Evolutionary conservation across 2,113 vertebrate genomes (phyloP).

Genomic region (Sylvicapra grimmia): DNA sequence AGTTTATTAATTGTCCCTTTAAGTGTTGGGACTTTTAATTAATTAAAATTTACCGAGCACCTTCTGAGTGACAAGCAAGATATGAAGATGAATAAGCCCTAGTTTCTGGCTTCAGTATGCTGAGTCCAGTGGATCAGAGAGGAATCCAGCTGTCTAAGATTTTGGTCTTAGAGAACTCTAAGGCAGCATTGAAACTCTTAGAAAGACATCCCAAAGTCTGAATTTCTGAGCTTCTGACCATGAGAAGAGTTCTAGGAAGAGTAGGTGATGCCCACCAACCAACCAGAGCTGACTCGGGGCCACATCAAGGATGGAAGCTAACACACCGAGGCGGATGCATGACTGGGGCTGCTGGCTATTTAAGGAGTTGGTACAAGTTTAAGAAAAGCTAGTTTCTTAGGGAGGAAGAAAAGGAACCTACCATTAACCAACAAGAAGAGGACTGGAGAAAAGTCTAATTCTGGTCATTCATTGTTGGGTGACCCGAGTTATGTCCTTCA

Average conservation of each 20-base stretch:
- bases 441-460: neutral
- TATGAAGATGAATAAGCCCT: neutral
- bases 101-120: neutral
- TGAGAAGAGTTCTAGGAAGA: neutral
- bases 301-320: neutral
- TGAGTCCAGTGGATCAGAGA: neutral
- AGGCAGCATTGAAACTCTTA: neutral
- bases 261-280: neutral
- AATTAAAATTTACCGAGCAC: neutral
- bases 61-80: neutral
- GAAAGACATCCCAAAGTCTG: neutral
- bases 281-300: neutral
- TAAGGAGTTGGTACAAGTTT: neutral
- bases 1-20: neutral
- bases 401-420: neutral
- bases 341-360: neutral
- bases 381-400: neutral
- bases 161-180: neutral
- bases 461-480: neutral
- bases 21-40: neutral
- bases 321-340: neutral
- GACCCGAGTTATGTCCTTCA: neutral
- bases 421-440: neutral
- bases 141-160: neutral
- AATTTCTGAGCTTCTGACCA: neutral